Percentiles rank a stretch among this genome's conserved stretches.
phyloP scores from a whole-genome alignment of 2,888 invertebrate genomes.

The Heliconius aoede region DNA sequence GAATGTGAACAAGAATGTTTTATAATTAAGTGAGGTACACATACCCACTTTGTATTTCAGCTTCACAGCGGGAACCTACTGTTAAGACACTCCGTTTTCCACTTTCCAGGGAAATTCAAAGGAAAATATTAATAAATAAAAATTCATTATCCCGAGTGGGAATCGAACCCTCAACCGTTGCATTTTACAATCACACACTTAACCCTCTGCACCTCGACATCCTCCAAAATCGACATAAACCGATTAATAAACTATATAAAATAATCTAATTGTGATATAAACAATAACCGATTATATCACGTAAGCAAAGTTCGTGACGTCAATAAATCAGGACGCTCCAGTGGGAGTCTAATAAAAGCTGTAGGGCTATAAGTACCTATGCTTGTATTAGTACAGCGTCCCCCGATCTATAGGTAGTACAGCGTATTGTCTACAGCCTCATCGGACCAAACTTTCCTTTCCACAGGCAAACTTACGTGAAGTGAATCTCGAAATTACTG shows the following conservation, averaged over 20 bases:
- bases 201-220: too few species aligned
- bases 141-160: too few species aligned
- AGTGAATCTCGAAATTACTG: slow-evolving; percentile 61
- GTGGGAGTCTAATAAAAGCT: slow-evolving; percentile 66
- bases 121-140: too few species aligned
- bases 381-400: slow-evolving; percentile 11
- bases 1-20: background rate
- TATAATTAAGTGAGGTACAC: background rate
- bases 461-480: slow-evolving; percentile 80
- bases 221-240: background rate
- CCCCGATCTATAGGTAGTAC: slow-evolving; percentile 65
- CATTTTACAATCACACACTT: too few species aligned
- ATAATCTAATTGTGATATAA: slow-evolving; percentile 16
- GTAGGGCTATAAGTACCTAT: slow-evolving; percentile 51
- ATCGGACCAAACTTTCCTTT: slow-evolving; percentile 78
- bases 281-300: slow-evolving; percentile 42
- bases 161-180: too few species aligned
- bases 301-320: slow-evolving; percentile 48
- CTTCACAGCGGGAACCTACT: too few species aligned
- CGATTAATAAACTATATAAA: background rate
- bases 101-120: too few species aligned
- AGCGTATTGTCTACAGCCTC: slow-evolving; percentile 74
- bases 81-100: too few species aligned
- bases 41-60: background rate
- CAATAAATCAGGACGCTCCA: slow-evolving; percentile 64